Percentiles rank a stretch among this genome's conserved stretches.
phyloP scores from a whole-genome alignment of 2,113 vertebrate genomes.

The Hystrix brachyura region DNA sequence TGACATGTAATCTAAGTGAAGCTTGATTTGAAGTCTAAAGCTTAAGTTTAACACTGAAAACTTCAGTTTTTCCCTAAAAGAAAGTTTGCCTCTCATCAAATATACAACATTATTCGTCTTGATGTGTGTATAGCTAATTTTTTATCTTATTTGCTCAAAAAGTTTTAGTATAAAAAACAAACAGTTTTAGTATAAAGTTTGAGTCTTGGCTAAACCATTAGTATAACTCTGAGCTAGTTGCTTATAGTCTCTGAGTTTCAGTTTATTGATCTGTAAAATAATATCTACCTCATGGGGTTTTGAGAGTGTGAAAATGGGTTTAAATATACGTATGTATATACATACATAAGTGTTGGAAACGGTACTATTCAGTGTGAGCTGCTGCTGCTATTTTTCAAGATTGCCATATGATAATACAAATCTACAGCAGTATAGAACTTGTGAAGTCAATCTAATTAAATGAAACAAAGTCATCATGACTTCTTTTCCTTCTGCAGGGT shows the following conservation, averaged over 20 bases:
- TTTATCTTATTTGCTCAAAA: slow-evolving; percentile 53
- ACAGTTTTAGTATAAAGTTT: slow-evolving; percentile 29
- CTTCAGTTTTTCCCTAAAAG: neutral
- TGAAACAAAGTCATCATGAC: slow-evolving; percentile 48
- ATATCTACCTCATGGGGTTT: neutral
- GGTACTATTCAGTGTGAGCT: neutral
- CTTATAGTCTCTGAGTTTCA: neutral
- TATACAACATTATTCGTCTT: neutral
- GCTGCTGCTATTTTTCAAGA: neutral
- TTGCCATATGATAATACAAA: neutral
- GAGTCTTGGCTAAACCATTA: neutral
- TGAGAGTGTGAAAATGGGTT: slow-evolving; percentile 10
- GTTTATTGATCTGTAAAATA: slow-evolving; percentile 36
- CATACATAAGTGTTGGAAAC: neutral
- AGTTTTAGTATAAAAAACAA: slow-evolving; percentile 17
- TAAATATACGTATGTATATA: neutral
- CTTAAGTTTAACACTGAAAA: neutral
- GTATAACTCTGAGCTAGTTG: neutral
- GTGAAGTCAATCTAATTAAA: slow-evolving; percentile 19
- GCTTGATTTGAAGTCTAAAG: slow-evolving; percentile 58
- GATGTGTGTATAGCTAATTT: neutral
- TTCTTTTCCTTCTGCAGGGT: slow-evolving; percentile 88
- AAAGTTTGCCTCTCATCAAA: neutral
- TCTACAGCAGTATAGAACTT: neutral
- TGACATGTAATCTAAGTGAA: slow-evolving; percentile 45